A percentile compares a stretch with the other conserved stretches of the same genome.
Evolutionary conservation across 2,797 vertebrate species (phyloP).

Genomic region (Alfaro cultratus): DNA sequence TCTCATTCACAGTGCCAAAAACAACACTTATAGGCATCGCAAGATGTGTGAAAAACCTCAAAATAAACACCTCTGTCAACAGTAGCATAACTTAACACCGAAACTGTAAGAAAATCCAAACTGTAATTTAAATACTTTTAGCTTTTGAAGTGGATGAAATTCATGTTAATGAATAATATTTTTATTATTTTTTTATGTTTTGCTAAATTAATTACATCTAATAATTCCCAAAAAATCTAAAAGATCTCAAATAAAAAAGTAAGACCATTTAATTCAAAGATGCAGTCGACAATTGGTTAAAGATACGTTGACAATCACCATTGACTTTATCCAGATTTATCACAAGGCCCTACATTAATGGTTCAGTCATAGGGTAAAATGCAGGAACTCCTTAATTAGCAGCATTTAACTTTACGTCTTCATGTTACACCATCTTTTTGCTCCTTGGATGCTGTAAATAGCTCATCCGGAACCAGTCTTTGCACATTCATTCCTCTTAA

Average conservation of each 20-base stretch:
- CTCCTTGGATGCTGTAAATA: constrained; percentile 15
- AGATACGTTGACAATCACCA: constrained; percentile 17
- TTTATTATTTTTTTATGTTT: neutral
- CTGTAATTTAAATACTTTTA: neutral
- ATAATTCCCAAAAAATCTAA: neutral
- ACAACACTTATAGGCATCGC: neutral
- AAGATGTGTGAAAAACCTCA: neutral
- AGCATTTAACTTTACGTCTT: constrained; percentile 52
- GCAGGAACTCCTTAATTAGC: constrained; percentile 40
- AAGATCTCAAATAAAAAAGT: neutral
- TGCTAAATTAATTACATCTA: neutral
- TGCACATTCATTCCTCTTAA: constrained; percentile 34
- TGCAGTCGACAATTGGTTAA: constrained; percentile 17
- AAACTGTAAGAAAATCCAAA: neutral
- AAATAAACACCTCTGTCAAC: neutral
- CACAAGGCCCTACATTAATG: constrained; percentile 29
- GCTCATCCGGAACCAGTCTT: constrained; percentile 18
- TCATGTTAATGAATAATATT: neutral
- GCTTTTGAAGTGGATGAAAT: neutral
- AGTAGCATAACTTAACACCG: neutral
- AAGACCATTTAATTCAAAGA: neutral
- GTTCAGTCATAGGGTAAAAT: constrained; percentile 31
- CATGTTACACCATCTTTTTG: constrained; percentile 21
- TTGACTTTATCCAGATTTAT: constrained; percentile 17
- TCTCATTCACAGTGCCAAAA: neutral